These are phyloP conservation scores for Catalaphyllia jardinei DNA, from an alignment of 64 coral and sea anemone species.

Conservation along the genomic window DNA sequence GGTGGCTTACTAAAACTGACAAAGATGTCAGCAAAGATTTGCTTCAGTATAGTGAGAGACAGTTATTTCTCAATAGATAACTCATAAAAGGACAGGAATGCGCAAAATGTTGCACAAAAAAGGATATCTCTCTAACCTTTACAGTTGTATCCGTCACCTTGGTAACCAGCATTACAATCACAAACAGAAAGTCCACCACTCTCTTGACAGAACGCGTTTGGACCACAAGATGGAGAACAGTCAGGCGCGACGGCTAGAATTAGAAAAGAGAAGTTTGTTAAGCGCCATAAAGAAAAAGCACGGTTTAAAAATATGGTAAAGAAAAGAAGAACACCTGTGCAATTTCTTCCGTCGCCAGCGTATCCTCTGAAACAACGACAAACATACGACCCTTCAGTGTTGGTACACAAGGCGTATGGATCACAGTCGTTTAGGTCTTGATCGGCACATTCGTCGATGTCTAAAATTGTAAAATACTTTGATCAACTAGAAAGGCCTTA, in stretches of 20 bases:
- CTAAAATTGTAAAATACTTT: neutral
- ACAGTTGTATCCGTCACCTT: conserved; percentile 29
- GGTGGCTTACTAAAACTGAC: too few species aligned
- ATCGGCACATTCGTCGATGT: conserved; percentile 61
- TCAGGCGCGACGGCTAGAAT: neutral
- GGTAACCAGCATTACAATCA: conserved; percentile 35
- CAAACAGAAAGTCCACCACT: neutral
- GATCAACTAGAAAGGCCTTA: neutral
- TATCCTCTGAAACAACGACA: conserved; percentile 66
- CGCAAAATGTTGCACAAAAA: neutral
- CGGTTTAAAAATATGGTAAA: neutral
- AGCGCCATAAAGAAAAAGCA: too few species aligned
- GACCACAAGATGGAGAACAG: conserved; percentile 36
- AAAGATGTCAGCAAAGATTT: too few species aligned
- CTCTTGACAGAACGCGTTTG: conserved; percentile 12
- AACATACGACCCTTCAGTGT: conserved; percentile 56
- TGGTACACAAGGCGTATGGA: conserved; percentile 51
- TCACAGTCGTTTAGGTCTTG: conserved; percentile 25
- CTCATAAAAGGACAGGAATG: neutral
- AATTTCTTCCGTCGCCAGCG: conserved; percentile 54
- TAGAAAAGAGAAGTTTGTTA: neutral
- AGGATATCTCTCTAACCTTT: neutral
- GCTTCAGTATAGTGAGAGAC: too few species aligned
- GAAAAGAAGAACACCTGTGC: conserved; percentile 31
- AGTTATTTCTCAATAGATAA: too few species aligned